Evolutionary conservation across 2,113 vertebrate species (phyloP), one percentile per base, ranked within the genome.

Genomic region (Tenrec ecaudatus): DNA sequence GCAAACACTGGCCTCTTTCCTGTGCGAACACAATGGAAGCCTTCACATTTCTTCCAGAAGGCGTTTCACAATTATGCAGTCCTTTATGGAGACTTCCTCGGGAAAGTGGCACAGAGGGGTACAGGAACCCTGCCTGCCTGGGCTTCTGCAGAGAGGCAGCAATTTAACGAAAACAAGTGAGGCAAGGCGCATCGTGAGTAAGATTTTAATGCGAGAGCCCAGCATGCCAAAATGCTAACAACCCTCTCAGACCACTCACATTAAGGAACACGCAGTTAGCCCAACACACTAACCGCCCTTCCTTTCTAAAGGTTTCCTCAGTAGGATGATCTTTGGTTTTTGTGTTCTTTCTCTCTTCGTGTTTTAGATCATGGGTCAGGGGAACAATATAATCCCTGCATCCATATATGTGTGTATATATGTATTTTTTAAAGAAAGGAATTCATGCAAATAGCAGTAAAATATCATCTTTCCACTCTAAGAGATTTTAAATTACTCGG

Each of bases 401-500:
- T 75, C 43, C 64, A 71, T 23, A 40, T 0, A 40, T 10, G 3
- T 40, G 53, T n/a, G 23, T 47, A 76, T 58, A 91, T 33, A 62
- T 23, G 22, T 20, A 62, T 62, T 22, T 20, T 19, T 62, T 4
- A 17, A 3, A 62, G 19, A 12, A 15, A 4, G 58, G 10, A 82
- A 40, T 60, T 66, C 20, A 69, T 85, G 75, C 66, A 82, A 96
- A 82, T 31, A 89, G 38, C 73, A 90, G 86, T 60, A 53, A 81
- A 91, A 77, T 69, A 73, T 40, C 38, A 1, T 80, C 73, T 86
- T 86, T 96, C 85, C 29, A 80, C 66, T 64, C 40, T 33, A 69
- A 79, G 64, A 96, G 79, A 58, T 69, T 92, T 89, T 94, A 82
- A 93, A 79, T 89, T 93, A 91, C 94, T 95, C 89, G 80, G 86